A percentile compares a stretch with the other conserved stretches of the same genome.
These are phyloP conservation scores for Lomographa bimaculata DNA, from an alignment of 2,888 invertebrate genomes.

Conservation along the genomic window DNA sequence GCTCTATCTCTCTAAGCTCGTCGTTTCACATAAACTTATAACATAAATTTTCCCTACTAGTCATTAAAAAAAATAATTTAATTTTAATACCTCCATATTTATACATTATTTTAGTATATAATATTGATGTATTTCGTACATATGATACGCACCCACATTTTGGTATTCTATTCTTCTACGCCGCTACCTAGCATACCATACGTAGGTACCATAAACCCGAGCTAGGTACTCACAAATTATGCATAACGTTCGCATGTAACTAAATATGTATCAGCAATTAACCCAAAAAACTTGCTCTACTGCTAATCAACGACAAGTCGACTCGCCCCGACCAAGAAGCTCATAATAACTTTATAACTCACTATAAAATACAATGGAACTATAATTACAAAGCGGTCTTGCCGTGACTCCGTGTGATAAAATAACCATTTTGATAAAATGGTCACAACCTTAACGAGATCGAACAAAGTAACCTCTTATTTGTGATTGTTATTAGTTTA, in stretches of 20 bases:
- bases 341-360: constrained; percentile 42
- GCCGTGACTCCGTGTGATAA: constrained; percentile 57
- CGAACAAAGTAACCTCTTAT: constrained; percentile 42
- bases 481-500: constrained; percentile 45
- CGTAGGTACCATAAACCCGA: no score
- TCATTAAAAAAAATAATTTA: no score
- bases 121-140: no score
- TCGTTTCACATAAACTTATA: no score
- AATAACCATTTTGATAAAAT: constrained; percentile 41
- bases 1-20: no score
- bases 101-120: no score
- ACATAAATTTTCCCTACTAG: no score
- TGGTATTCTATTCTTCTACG: no score
- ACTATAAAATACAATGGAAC: constrained; percentile 37
- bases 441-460: constrained; percentile 34
- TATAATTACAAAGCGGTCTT: constrained; percentile 38
- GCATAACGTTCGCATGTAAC: constrained; percentile 10
- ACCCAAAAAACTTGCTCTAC: constrained; percentile 6
- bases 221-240: constrained; percentile 2
- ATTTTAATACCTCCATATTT: no score
- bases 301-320: constrained; percentile 7
- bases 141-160: no score
- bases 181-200: no score
- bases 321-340: constrained; percentile 20
- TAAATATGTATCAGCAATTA: constrained; percentile 19